phyloP scores from a whole-genome alignment of 2,113 vertebrate species.

The Tylochromis polylepis region DNA sequence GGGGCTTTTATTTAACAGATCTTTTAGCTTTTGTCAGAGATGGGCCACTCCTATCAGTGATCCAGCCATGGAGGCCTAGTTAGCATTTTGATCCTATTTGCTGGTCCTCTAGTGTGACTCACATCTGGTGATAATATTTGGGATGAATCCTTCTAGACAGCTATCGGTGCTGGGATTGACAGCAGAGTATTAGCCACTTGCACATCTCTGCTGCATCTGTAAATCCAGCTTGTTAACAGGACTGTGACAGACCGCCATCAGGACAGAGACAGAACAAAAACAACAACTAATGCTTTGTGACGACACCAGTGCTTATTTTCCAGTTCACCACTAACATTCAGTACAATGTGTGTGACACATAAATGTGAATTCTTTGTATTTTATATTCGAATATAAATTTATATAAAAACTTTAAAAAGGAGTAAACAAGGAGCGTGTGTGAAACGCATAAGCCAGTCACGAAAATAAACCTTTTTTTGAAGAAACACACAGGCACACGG shows the following conservation, averaged over 20 bases:
- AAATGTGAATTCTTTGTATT: background rate
- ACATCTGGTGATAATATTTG: slow-evolving; percentile 69
- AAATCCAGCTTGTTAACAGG: slow-evolving; percentile 64
- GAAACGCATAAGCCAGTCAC: background rate
- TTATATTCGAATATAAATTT: background rate
- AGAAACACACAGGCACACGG: background rate
- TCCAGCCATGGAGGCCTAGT: slow-evolving; percentile 27
- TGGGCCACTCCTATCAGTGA: slow-evolving; percentile 36
- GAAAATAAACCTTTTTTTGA: slow-evolving; percentile 6
- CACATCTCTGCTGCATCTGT: slow-evolving; percentile 55
- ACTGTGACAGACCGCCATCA: slow-evolving; percentile 42
- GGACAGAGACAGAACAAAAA: slow-evolving; percentile 16
- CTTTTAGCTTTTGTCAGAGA: slow-evolving; percentile 19
- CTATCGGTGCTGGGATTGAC: slow-evolving; percentile 62
- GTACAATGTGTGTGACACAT: background rate
- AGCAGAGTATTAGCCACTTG: slow-evolving; percentile 53
- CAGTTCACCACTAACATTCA: background rate
- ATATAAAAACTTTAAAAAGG: background rate
- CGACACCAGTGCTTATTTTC: background rate
- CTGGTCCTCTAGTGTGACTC: slow-evolving; percentile 16
- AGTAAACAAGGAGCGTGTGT: background rate
- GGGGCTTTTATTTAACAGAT: slow-evolving; percentile 48
- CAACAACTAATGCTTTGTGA: background rate
- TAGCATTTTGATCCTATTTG: slow-evolving; percentile 51
- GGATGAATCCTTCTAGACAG: slow-evolving; percentile 63